Conservation (phyloP, 2,113 vertebrate species). For the Chionomys nivalis region DNA sequence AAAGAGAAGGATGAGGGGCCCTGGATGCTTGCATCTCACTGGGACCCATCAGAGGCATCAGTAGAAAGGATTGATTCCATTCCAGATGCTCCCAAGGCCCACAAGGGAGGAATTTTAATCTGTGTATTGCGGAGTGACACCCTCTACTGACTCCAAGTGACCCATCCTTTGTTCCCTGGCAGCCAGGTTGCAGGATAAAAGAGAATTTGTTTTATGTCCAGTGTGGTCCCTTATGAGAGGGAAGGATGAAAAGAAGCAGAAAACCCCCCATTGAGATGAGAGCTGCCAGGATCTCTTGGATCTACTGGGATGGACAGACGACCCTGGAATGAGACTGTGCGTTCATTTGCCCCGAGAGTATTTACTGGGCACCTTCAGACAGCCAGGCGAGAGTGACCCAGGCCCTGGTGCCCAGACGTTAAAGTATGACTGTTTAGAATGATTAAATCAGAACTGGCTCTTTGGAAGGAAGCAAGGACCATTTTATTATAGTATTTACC, state of each 20-base stretch:
- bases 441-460: constrained; percentile 52
- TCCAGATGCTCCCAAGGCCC: background rate
- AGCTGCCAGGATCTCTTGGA: background rate
- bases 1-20: background rate
- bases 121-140: background rate
- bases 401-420: background rate
- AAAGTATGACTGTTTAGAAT: constrained; percentile 14
- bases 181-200: constrained; percentile 3
- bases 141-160: background rate
- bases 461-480: constrained; percentile 23
- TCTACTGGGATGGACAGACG: constrained; percentile 26
- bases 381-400: background rate
- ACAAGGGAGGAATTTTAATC: background rate
- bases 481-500: constrained; percentile 51
- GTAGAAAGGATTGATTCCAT: background rate
- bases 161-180: background rate
- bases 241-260: constrained; percentile 46
- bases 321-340: background rate
- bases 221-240: constrained; percentile 37
- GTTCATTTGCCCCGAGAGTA: constrained; percentile 34
- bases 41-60: background rate
- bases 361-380: background rate
- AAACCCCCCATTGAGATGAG: background rate
- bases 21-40: background rate
- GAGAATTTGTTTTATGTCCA: constrained; percentile 31